These are phyloP conservation scores for Agonopterix arenella DNA, from an alignment of 2,888 invertebrate species.

Conservation along the genomic window DNA sequence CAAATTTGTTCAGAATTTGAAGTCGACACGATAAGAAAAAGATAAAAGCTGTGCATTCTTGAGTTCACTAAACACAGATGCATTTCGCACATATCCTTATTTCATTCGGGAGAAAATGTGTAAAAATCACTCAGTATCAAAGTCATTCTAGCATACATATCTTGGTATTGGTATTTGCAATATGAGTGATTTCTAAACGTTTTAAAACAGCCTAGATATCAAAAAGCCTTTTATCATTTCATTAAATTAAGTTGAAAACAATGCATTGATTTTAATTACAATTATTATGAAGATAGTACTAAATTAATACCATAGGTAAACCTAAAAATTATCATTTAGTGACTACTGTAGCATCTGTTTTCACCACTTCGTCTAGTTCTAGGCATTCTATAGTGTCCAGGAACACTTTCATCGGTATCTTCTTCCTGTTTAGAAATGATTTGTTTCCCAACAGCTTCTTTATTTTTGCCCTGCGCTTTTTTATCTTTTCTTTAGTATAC, in stretches of 20 bases:
- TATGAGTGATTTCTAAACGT: no score
- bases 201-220: no score
- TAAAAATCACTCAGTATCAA: no score
- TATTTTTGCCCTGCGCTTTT: slow-evolving; percentile 75
- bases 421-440: slow-evolving; percentile 65
- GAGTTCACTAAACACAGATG: no score
- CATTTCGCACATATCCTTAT: no score
- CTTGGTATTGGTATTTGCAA: no score
- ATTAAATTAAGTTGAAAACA: not conserved
- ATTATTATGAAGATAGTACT: slow-evolving; percentile 1
- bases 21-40: no score
- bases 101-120: no score
- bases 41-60: no score
- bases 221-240: not conserved
- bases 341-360: slow-evolving; percentile 39
- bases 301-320: slow-evolving; percentile 32
- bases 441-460: slow-evolving; percentile 74
- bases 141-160: no score
- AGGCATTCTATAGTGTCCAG: slow-evolving; percentile 73
- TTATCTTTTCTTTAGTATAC: slow-evolving; percentile 73
- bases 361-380: slow-evolving; percentile 59
- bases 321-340: slow-evolving; percentile 15
- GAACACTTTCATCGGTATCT: slow-evolving; percentile 75
- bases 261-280: slow-evolving; percentile 4
- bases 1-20: no score